A percentile compares a stretch with the other conserved stretches of the same genome.
Conservation (phyloP, 2,888 invertebrate genomes). For the Eilema sororculum region DNA sequence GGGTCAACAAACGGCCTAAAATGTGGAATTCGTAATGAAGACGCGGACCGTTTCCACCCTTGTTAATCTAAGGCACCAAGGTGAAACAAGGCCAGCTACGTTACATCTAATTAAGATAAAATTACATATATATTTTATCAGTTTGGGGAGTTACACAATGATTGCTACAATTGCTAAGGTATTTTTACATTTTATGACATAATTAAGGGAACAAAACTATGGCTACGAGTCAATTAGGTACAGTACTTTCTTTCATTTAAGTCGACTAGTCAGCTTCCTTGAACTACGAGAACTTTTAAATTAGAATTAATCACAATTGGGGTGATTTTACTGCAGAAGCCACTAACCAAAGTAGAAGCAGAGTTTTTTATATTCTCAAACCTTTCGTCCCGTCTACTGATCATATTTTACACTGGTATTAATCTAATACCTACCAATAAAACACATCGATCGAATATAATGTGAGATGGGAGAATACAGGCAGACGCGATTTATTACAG, state of each 20-base stretch:
- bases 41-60: too few species aligned
- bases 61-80: neutral
- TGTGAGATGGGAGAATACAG: neutral
- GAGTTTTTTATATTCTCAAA: neutral
- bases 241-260: neutral
- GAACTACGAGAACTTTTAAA: neutral
- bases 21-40: slow-evolving; percentile 8
- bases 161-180: neutral
- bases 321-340: neutral
- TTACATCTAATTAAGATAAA: neutral
- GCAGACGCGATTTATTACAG: neutral
- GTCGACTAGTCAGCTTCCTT: neutral
- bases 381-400: neutral
- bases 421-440: neutral
- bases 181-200: neutral
- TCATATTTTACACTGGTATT: neutral
- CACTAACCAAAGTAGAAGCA: neutral
- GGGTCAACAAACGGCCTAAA: neutral
- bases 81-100: neutral
- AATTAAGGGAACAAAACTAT: too few species aligned
- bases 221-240: too few species aligned
- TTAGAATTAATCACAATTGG: neutral
- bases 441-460: neutral
- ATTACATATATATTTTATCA: neutral
- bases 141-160: neutral